Percentiles rank a stretch among this genome's conserved stretches.
Evolutionary conservation across 2,888 invertebrate species (phyloP).

Genomic region (Harpalus rufipes): DNA sequence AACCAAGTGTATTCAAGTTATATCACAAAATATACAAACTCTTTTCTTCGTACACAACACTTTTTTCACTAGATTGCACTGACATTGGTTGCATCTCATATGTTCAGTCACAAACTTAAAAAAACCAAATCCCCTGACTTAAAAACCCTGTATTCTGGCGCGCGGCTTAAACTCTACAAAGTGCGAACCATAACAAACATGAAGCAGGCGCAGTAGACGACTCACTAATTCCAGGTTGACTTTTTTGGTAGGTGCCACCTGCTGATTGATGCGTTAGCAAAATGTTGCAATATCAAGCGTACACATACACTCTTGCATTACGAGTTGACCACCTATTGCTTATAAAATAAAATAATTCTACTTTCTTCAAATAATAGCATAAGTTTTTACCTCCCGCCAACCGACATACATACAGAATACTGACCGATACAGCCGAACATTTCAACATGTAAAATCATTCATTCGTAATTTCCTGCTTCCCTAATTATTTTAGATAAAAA

Average conservation of each 20-base stretch:
- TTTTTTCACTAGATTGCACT: conserved; percentile 67
- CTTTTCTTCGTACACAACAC: conserved; percentile 67
- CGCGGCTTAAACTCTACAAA: not conserved
- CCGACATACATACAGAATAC: too few species aligned
- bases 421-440: too few species aligned
- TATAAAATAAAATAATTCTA: too few species aligned
- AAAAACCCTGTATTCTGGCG: conserved; percentile 41
- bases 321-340: too few species aligned
- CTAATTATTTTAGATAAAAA: too few species aligned
- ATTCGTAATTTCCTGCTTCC: too few species aligned
- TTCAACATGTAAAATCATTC: too few species aligned
- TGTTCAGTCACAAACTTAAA: conserved; percentile 26
- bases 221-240: not conserved
- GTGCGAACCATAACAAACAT: not conserved
- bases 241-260: not conserved
- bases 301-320: too few species aligned
- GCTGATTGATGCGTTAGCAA: too few species aligned
- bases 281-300: too few species aligned
- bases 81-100: conserved; percentile 57
- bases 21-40: conserved; percentile 66
- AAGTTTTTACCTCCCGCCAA: too few species aligned
- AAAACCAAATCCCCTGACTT: conserved; percentile 23
- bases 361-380: too few species aligned
- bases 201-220: not conserved
- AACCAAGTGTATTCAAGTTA: conserved; percentile 64